phyloP scores from a whole-genome alignment of 92 coral and sea anemone genomes.

The Phenganax stokvisi region DNA sequence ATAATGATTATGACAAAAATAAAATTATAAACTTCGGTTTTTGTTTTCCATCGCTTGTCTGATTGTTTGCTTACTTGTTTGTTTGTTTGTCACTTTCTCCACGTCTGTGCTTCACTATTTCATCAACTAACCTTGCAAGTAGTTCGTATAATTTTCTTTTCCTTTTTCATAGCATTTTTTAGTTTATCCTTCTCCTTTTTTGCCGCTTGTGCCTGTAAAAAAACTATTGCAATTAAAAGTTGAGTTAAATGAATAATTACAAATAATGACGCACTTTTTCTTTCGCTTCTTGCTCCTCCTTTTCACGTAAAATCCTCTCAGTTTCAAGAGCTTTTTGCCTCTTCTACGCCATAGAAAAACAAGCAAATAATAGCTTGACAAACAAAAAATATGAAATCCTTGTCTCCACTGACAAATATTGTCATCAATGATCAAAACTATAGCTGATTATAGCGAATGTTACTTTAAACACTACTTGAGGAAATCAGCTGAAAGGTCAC shows the following conservation, averaged over 20 bases:
- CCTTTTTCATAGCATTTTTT: conserved; percentile 78
- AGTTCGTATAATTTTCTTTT: conserved; percentile 74
- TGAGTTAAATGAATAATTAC: not conserved
- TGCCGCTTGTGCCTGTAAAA: conserved; percentile 71
- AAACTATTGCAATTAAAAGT: too few species aligned
- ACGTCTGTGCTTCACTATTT: not conserved
- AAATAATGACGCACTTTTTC: conserved; percentile 49
- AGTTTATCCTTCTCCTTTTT: conserved; percentile 80
- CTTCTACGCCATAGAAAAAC: conserved; percentile 44
- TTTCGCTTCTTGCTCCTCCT: conserved; percentile 84
- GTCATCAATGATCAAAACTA: not conserved
- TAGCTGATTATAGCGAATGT: not conserved
- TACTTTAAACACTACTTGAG: not conserved
- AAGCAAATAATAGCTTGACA: not conserved
- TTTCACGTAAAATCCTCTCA: conserved; percentile 68
- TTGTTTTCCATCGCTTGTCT: not conserved
- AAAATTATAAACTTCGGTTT: not conserved
- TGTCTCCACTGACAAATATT: too few species aligned
- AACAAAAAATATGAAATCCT: not conserved
- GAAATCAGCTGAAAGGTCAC: conserved; percentile 36
- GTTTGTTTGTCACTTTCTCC: not conserved
- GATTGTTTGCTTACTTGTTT: not conserved
- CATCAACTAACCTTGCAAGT: conserved; percentile 61
- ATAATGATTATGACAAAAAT: conserved; percentile 1
- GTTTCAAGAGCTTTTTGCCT: conserved; percentile 74